These are phyloP conservation scores for Smithornis capensis DNA, from an alignment of 2,113 vertebrate genomes.

Conservation along the genomic window DNA sequence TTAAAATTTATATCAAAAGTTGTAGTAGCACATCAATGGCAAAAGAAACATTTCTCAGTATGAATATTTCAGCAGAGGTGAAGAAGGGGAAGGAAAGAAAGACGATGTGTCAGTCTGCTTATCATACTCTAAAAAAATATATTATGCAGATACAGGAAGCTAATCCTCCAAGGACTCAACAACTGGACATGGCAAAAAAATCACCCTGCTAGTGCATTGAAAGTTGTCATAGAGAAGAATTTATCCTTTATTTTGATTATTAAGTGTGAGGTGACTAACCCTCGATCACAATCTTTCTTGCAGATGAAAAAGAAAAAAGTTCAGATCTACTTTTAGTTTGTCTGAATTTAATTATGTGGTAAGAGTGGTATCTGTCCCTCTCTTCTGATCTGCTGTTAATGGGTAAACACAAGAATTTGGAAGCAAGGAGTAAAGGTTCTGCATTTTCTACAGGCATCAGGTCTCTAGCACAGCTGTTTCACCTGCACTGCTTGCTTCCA, in stretches of 20 bases:
- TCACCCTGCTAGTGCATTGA: background rate
- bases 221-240: background rate
- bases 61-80: background rate
- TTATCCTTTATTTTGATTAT: background rate
- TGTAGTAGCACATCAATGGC: background rate
- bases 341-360: background rate
- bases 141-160: background rate
- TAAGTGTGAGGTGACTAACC: background rate
- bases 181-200: background rate
- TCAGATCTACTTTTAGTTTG: background rate
- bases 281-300: background rate
- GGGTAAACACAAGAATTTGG: background rate
- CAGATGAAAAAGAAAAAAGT: background rate
- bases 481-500: background rate
- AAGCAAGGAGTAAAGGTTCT: background rate
- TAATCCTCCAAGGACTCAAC: background rate
- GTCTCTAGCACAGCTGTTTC: background rate
- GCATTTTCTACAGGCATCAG: rapidly evolving
- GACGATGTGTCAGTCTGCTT: background rate
- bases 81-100: background rate
- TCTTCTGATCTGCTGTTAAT: background rate
- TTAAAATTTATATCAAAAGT: background rate
- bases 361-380: background rate
- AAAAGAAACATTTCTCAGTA: background rate
- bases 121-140: background rate